Base-by-base conservation (phyloP, 2,113 vertebrate species). In the Gadus chalcogrammus region DNA sequence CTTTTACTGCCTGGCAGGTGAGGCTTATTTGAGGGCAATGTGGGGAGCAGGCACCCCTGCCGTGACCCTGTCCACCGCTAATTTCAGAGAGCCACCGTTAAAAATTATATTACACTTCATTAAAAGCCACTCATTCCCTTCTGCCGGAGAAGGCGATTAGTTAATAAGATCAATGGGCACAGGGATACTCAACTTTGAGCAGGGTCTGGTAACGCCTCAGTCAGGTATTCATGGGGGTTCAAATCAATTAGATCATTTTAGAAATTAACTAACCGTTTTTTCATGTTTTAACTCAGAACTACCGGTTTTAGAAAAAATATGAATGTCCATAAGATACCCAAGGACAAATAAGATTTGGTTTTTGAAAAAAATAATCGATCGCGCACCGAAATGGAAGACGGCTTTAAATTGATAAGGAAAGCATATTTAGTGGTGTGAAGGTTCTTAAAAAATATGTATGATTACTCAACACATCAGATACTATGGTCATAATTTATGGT, bases 1-100 rank as follows among this genome's bases (percentile, higher is more conserved):
- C 73, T 84, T 90, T 89, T 79, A 87, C 70, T 70, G 73, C 67
- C 78, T 42, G 74, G 86, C 87, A 89, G 87, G 86, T 88, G 90
- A 88, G 71, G 83, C 80, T 83, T 83, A 81, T 88, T 86, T 84
- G 81, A 84, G 68, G 78, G 64, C 80, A 73, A 73, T 12, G 61
- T 70, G 68, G 79, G 79, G 79, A 81, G 83, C 80, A 65, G 28
- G 71, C 63, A 55, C 72, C 71, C 75, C 80, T 78, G 80, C 74
- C 78, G 8, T 81, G 82, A 88, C 82, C 42, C 82, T 68, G 8
- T 75, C 75, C 68, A 28, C 77, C 83, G 79, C 86, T 86, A 86
- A 89, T 88, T 85, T 74, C 72, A 85, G 82, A 72, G 77, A 73
- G 77, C 72, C 81, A 80, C 78, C 73, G 81, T 85, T 87, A 84